phyloP scores from a whole-genome alignment of 2,113 vertebrate genomes.

The Pipa parva region DNA sequence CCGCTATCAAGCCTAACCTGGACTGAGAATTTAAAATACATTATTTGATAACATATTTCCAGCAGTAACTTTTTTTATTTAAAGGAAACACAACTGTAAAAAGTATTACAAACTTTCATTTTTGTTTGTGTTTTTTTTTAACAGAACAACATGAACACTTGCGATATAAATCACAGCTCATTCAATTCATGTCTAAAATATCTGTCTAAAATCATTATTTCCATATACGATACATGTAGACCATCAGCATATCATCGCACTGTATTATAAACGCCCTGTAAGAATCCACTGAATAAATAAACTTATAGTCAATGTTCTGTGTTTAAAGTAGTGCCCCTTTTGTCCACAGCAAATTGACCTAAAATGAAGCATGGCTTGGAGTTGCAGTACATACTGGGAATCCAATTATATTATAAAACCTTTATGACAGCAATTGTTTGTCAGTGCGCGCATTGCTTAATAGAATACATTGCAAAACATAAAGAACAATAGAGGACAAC shows the following conservation, averaged over 20 bases:
- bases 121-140: too few relatives aligned
- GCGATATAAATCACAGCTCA: too few relatives aligned
- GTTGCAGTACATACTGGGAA: constrained; percentile 17
- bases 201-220: too few relatives aligned
- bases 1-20: too few relatives aligned
- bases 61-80: too few relatives aligned
- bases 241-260: not conserved
- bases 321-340: not conserved
- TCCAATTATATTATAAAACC: constrained; percentile 38
- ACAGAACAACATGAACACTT: too few relatives aligned
- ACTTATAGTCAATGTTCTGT: constrained; percentile 16
- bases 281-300: not conserved
- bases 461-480: constrained; percentile 22
- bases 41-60: too few relatives aligned
- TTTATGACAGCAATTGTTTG: constrained; percentile 33
- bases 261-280: constrained; percentile 9
- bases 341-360: constrained; percentile 28
- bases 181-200: too few relatives aligned
- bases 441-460: constrained; percentile 24
- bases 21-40: too few relatives aligned
- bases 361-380: constrained; percentile 8
- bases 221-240: too few relatives aligned
- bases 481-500: constrained; percentile 35
- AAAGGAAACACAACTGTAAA: too few relatives aligned
- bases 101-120: too few relatives aligned